Evolutionary conservation across 2,113 vertebrate species (phyloP).

Genomic region (Polyodon spathula): DNA sequence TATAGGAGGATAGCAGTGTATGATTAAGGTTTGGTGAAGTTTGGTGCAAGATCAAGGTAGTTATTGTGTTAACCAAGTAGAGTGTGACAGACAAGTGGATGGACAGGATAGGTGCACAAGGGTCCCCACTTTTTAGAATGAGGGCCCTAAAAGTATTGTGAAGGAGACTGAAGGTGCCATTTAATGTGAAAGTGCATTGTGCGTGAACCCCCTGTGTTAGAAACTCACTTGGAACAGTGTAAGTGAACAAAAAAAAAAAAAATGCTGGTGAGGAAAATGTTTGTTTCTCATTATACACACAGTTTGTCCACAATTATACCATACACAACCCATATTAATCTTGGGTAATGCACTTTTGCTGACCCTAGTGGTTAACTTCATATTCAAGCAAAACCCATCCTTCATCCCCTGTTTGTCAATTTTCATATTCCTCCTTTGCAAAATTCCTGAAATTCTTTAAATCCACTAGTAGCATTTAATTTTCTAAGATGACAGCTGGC

Average conservation of each 20-base stretch:
- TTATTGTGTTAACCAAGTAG: too few relatives aligned
- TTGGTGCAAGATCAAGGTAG: too few relatives aligned
- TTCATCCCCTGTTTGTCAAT: not conserved
- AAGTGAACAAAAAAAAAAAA: not conserved
- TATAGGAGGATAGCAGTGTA: too few relatives aligned
- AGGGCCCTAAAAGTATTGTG: too few relatives aligned
- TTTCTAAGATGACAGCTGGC: conserved; percentile 1
- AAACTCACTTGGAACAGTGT: not conserved
- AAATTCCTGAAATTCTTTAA: not conserved
- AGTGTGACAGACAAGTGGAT: too few relatives aligned
- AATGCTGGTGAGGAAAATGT: not conserved
- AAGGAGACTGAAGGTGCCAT: too few relatives aligned
- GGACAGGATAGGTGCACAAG: too few relatives aligned
- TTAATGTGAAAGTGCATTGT: too few relatives aligned
- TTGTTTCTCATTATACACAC: not conserved
- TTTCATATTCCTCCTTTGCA: not conserved
- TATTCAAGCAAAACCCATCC: conserved; percentile 5
- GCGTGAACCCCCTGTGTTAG: not conserved
- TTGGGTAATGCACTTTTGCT: not conserved
- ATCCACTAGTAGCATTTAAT: conserved; percentile 6
- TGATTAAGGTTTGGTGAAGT: too few relatives aligned
- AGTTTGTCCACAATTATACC: not conserved
- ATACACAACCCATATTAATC: not conserved
- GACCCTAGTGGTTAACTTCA: not conserved
- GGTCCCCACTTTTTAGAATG: too few relatives aligned